Conservation (phyloP, 2,113 vertebrate species). For the Aramus guarauna region DNA sequence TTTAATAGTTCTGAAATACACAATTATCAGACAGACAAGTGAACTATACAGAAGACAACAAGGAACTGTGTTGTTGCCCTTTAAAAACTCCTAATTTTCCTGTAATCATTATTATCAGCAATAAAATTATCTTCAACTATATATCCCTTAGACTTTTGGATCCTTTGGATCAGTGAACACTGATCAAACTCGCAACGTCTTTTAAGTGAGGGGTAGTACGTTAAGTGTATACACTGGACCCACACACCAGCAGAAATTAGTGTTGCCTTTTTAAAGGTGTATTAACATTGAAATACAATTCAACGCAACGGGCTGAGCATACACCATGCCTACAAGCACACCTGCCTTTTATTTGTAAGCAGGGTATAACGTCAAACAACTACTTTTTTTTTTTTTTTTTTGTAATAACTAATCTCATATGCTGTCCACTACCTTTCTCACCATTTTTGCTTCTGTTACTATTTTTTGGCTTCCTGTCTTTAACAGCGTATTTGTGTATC, state of each 20-base stretch:
- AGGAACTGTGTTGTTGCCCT: background rate
- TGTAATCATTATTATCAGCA: background rate
- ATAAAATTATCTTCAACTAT: background rate
- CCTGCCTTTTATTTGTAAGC: background rate
- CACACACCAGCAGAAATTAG: background rate
- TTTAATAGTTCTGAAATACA: background rate
- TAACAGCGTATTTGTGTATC: background rate
- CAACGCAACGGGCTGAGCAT: background rate
- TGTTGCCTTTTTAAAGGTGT: slow-evolving; percentile 9
- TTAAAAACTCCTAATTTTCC: background rate
- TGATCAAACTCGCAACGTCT: fast-evolving
- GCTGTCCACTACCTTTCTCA: background rate
- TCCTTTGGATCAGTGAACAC: background rate
- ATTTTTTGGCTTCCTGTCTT: background rate
- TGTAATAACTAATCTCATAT: background rate
- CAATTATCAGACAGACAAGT: background rate
- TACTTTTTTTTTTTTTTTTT: background rate
- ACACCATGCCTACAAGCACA: background rate
- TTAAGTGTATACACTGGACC: background rate
- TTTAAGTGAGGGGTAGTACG: background rate
- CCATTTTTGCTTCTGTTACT: background rate
- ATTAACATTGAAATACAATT: background rate
- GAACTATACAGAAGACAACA: background rate
- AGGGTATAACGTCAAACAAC: background rate
- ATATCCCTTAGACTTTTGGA: background rate